A percentile compares a stretch with the other conserved stretches of the same genome.
These are phyloP conservation scores for Lipophrys pholis DNA, from an alignment of 2,113 vertebrate genomes.

Conservation along the genomic window DNA sequence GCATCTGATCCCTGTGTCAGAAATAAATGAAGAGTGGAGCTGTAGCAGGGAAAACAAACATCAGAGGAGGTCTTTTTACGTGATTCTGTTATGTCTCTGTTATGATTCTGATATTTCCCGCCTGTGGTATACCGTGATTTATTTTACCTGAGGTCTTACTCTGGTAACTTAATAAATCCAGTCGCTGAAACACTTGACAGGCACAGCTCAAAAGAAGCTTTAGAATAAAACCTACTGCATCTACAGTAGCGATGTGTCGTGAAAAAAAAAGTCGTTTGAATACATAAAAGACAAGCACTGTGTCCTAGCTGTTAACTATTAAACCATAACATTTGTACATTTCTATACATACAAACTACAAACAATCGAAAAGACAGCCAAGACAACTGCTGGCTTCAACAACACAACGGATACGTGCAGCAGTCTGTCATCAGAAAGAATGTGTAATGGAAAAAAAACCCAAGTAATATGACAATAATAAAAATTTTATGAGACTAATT, in stretches of 20 bases:
- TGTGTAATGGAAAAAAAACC: no score
- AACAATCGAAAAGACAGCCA: neutral
- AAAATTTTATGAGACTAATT: no score
- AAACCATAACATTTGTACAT: neutral
- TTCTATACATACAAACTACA: neutral
- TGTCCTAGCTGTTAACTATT: neutral
- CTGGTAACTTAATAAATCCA: neutral
- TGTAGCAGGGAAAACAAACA: slow-evolving; percentile 27
- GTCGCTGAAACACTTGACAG: neutral
- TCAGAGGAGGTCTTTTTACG: slow-evolving; percentile 13
- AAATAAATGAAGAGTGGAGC: slow-evolving; percentile 35
- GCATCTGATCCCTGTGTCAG: slow-evolving; percentile 25
- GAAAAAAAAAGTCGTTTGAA: neutral
- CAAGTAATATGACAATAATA: no score
- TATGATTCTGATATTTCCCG: no score
- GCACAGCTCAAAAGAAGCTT: neutral
- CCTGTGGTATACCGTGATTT: neutral
- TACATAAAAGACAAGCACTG: neutral
- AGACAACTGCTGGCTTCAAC: neutral
- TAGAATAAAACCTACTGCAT: neutral
- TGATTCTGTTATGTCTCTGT: slow-evolving; percentile 6
- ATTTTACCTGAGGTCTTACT: slow-evolving; percentile 3
- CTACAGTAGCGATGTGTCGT: neutral
- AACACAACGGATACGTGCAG: neutral
- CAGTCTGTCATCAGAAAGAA: no score